These are phyloP conservation scores for Picus viridis DNA, from an alignment of 2,797 vertebrate species.

Conservation along the genomic window DNA sequence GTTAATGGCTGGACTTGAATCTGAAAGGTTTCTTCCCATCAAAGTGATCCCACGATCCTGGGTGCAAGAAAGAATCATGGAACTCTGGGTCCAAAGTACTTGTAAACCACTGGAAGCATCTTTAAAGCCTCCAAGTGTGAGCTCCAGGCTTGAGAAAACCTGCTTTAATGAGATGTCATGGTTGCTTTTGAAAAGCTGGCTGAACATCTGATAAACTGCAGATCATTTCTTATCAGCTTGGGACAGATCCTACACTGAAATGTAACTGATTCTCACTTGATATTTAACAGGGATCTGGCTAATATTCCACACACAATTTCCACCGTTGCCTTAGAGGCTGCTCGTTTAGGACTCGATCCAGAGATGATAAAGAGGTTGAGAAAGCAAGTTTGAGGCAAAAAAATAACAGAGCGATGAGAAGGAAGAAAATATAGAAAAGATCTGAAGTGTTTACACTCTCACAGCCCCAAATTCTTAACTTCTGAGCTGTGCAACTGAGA, in stretches of 20 bases:
- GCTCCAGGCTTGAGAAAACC: neutral
- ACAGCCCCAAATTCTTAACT: neutral
- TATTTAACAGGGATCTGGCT: neutral
- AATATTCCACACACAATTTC: neutral
- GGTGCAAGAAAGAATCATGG: neutral
- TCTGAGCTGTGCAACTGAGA: neutral
- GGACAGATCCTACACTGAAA: neutral
- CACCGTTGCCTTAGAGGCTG: neutral
- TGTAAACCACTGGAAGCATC: neutral
- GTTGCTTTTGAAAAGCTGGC: neutral
- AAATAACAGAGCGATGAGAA: neutral
- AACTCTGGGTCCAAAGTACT: neutral
- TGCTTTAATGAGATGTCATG: neutral
- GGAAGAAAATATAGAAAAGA: neutral
- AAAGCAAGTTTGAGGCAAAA: neutral
- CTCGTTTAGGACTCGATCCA: neutral
- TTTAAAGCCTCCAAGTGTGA: neutral
- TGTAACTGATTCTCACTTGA: neutral
- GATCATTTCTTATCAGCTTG: neutral
- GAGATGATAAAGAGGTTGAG: neutral
- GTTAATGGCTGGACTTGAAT: no score
- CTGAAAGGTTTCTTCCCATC: no score
- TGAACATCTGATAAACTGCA: neutral
- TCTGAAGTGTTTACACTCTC: neutral
- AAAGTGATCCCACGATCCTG: no score